phyloP scores from a whole-genome alignment of 2,888 invertebrate species.

The Epistrophella euchroma region DNA sequence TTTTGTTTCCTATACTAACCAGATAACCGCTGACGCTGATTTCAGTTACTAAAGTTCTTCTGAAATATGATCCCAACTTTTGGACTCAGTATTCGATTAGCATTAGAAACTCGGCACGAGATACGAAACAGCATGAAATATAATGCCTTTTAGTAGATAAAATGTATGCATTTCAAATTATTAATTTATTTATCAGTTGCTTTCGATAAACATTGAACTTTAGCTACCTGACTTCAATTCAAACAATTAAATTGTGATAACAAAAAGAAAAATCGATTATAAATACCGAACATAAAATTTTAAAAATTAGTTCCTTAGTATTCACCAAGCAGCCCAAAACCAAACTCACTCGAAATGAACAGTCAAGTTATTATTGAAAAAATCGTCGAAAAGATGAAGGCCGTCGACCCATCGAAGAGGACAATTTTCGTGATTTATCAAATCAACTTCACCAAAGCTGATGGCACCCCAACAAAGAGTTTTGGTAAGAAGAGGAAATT shows the following conservation, averaged over 20 bases:
- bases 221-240: conserved; percentile 12
- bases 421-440: conserved; percentile 41
- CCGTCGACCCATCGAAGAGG: conserved; percentile 33
- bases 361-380: conserved; percentile 39
- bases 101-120: too few relatives aligned
- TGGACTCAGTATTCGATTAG: too few relatives aligned
- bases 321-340: conserved; percentile 21
- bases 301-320: conserved; percentile 26
- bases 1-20: too few relatives aligned
- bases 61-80: too few relatives aligned
- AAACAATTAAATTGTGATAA: conserved; percentile 15
- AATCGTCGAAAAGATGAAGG: conserved; percentile 40
- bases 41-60: too few relatives aligned
- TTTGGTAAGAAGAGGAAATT: conserved; percentile 13
- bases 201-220: conserved; percentile 15
- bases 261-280: neutral
- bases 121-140: too few relatives aligned
- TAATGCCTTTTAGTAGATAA: too few relatives aligned
- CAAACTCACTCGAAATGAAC: conserved; percentile 22
- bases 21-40: too few relatives aligned
- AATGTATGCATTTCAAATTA: too few relatives aligned
- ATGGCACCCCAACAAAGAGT: conserved; percentile 40
- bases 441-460: conserved; percentile 31
- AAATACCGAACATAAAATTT: conserved; percentile 17
- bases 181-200: conserved; percentile 1